Conservation (phyloP, 1,140 invertebrate genomes). For the Aphis craccivora region DNA sequence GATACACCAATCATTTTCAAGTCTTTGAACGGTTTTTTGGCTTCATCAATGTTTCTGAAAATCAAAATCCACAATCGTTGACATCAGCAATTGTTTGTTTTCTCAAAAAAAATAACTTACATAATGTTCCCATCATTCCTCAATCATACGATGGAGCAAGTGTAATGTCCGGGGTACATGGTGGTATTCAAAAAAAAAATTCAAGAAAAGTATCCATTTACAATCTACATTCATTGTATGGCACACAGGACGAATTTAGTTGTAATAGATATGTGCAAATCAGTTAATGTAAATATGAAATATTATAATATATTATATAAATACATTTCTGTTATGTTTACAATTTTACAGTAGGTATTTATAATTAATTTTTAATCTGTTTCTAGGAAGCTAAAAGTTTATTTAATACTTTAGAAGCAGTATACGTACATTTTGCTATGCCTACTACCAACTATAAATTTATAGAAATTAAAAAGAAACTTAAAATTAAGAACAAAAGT, state of each 20-base stretch:
- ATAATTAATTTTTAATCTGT: too few relatives aligned
- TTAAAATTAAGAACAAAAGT: background rate
- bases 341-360: background rate
- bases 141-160: conserved; percentile 59
- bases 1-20: background rate
- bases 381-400: too few relatives aligned
- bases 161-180: conserved; percentile 48
- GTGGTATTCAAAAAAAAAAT: conserved; percentile 50
- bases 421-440: conserved; percentile 10
- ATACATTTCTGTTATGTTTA: background rate
- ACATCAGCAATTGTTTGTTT: background rate
- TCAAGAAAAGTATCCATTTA: conserved; percentile 52
- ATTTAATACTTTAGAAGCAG: too few relatives aligned
- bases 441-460: conserved; percentile 1
- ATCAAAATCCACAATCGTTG: background rate
- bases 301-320: too few relatives aligned
- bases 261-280: background rate
- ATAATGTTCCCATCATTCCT: background rate
- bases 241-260: background rate
- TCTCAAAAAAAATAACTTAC: background rate
- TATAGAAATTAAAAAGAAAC: background rate
- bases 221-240: conserved; percentile 59
- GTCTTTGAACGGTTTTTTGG: background rate
- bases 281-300: conserved; percentile 5
- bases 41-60: conserved; percentile 11